phyloP scores from a whole-genome alignment of 2,113 vertebrate species.

The Recurvirostra avosetta region DNA sequence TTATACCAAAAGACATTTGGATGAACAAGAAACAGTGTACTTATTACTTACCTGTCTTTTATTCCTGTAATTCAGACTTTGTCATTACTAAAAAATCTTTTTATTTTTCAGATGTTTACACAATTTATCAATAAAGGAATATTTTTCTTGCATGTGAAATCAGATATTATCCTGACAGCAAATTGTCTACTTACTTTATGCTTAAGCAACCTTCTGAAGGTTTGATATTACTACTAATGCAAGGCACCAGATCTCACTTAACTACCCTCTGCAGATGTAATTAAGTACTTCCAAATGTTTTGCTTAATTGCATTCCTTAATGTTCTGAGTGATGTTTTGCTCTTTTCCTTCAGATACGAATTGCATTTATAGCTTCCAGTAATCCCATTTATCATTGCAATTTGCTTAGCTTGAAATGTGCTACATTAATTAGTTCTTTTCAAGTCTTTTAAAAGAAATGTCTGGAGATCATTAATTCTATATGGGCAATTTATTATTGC shows the following conservation, averaged over 20 bases:
- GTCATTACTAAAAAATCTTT: not conserved
- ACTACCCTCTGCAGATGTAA: slow-evolving; percentile 56
- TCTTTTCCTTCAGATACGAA: slow-evolving; percentile 55
- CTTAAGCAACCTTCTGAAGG: not conserved
- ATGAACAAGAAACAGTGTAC: not conserved
- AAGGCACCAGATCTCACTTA: slow-evolving; percentile 37
- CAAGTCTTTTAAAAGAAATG: slow-evolving; percentile 60
- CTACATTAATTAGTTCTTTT: slow-evolving; percentile 68
- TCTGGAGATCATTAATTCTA: slow-evolving; percentile 63
- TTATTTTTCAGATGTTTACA: not conserved
- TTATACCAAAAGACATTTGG: not conserved
- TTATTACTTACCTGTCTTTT: not conserved
- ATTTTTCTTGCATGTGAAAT: not conserved
- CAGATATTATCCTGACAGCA: not conserved
- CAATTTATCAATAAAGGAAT: not conserved
- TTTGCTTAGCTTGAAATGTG: slow-evolving; percentile 65
- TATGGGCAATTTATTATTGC: slow-evolving; percentile 63
- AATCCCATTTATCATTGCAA: slow-evolving; percentile 67
- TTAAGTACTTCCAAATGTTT: slow-evolving; percentile 69
- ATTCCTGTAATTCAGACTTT: not conserved
- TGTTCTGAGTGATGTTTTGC: slow-evolving; percentile 62
- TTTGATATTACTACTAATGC: slow-evolving; percentile 6
- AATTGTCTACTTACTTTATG: not conserved
- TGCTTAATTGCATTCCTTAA: slow-evolving; percentile 67
- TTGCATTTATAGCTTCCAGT: slow-evolving; percentile 59